Base-by-base conservation (phyloP, 2,113 vertebrate species). In the Ascaphus truei region DNA sequence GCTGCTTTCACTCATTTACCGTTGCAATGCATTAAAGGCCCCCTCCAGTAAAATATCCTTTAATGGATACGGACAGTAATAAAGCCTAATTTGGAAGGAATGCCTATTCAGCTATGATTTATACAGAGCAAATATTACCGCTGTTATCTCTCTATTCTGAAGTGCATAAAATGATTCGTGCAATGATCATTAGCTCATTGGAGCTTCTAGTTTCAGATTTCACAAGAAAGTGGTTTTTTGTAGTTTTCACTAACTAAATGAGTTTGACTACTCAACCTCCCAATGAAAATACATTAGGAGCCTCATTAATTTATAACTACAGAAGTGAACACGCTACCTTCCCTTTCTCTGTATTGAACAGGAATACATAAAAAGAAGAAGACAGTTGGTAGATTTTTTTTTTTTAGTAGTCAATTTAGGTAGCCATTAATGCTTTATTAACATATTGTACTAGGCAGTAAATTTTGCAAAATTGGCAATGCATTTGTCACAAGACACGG, bases 211-310 rank as follows among this genome's bases (percentile, higher is more conserved):
- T 81, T 84, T 87, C 76, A 80, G 85, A 84, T 89, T 89, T 85
- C 83, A 88, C 86, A 85, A 88, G 79, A 81, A 88, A 84, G 78
- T 82, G 85, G 74, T 83, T 87, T n/a, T 90, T 86, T 80, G 86
- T 85, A 77, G 82, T 88, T 89, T 86, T 85, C 78, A 60, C 81
- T 78, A 84, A 80, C 65, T 81, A 89, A 88, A 87, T 85, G 86
- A 89, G 77, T 86, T 86, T 85, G 81, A 81, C 86, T 90, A 81
- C 76, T 88, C 84, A 90, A 60, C 77, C 78, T 88, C 84, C 81
- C 86, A 82, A 73, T 78, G 80, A 89, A 89, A 89, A 85, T 82
- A 84, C 82, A 89, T 90, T 89, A 87, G 84, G 76, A 80, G 85
- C 87, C 66, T 88, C 87, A 88, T 90, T 90, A 90, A 88, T 90